Base-by-base conservation (phyloP, 2,797 vertebrate species). In the Harpagifer antarcticus region DNA sequence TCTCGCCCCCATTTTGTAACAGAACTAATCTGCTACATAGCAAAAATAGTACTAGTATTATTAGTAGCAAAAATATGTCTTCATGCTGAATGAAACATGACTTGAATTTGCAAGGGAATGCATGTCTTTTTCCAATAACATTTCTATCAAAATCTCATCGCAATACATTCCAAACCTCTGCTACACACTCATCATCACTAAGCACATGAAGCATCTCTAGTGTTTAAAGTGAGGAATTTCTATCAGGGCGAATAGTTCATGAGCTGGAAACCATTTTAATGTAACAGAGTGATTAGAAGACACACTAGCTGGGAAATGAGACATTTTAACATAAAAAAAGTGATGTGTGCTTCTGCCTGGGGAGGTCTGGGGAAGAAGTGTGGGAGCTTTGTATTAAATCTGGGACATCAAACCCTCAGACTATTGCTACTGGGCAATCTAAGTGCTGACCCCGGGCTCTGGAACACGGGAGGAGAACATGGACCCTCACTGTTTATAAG, bases 301-400 rank as follows among this genome's bases (percentile, higher is more conserved):
- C 61, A 74, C 91, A 92, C 91, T 91, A 91, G 86, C 79, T 49
- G 40, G 74, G 45, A 89, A 92, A 93, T 89, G 86, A 90, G 86
- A 91, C 72, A 47, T 90, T 74, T 87, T 74, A 65, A 79, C 78
- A 23, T 6, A 14, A 72, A 86, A 27, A 81, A 49, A 50, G 79
- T 68, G 80, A 87, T 85, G 81, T 74, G 79, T 47, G 81, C 45
- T 3, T 70, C 69, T 40, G 72, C 84, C 74, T 40, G 61, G 78
- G 85, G 84, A 48, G 50, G 58, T 71, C 12, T 27, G 72, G 74
- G 45, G 61, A 78, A 85, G 84, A 48, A 48, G 58, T 71, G 10
- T 27, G 72, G 67, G 63, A 44, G 67, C 72, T 82, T 79, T 78
- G 75, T 57, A 59, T 86, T 70, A 83, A 90, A 85, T 69, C 53